Percentiles rank a stretch among this genome's conserved stretches.
Evolutionary conservation across 2,113 vertebrate species (phyloP).

Genomic region (Mola mola): DNA sequence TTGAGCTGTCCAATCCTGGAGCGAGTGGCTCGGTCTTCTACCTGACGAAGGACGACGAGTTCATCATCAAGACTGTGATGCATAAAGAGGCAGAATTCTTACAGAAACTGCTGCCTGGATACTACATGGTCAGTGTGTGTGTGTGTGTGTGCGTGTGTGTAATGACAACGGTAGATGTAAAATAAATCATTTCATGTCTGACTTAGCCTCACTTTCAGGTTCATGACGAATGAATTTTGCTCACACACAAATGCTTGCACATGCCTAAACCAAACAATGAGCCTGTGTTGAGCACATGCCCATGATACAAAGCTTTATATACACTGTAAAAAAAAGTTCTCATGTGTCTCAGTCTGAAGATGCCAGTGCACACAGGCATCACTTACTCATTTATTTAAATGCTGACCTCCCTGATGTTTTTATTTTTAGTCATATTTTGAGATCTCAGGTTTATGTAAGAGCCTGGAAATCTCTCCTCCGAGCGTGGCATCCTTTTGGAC

Average conservation of each 20-base stretch:
- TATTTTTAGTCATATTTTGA: conserved; percentile 12
- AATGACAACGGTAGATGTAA: not conserved
- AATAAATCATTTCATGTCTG: not conserved
- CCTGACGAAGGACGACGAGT: conserved; percentile 96
- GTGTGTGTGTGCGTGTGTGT: not conserved
- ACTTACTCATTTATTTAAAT: conserved; percentile 10
- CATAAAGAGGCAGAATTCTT: conserved; percentile 99
- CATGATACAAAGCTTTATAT: not conserved
- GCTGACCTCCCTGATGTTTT: not conserved
- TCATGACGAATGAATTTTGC: not conserved
- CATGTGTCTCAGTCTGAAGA: not conserved
- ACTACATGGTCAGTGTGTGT: conserved; percentile 83
- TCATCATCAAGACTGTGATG: conserved; percentile 99
- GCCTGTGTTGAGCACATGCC: not conserved
- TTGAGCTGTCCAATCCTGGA: conserved; percentile 96
- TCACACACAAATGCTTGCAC: not conserved
- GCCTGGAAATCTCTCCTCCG: conserved; percentile 20
- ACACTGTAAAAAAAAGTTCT: not conserved
- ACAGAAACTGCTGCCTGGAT: conserved; percentile 97
- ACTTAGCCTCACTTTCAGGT: not conserved
- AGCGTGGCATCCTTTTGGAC: conserved; percentile 28
- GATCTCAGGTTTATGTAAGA: conserved; percentile 51
- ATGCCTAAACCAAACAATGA: not conserved
- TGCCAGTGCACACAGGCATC: not conserved
- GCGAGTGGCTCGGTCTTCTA: conserved; percentile 98